phyloP scores from a whole-genome alignment of 2,888 invertebrate species.

The Plagiodera versicolora region DNA sequence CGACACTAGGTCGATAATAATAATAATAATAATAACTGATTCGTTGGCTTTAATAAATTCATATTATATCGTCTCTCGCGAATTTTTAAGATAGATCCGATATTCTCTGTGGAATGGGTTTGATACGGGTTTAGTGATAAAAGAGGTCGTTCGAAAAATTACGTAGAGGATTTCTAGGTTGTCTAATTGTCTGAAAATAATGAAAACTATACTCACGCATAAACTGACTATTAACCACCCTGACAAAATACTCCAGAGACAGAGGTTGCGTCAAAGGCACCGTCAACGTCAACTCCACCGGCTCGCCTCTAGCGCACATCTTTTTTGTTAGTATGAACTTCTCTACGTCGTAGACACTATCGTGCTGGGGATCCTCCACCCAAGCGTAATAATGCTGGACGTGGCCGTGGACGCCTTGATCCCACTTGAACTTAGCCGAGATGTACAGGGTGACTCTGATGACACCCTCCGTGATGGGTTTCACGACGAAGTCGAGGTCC shows the following conservation, averaged over 20 bases:
- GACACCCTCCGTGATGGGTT: slow-evolving; percentile 95
- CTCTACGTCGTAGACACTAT: slow-evolving; percentile 95
- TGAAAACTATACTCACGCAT: slow-evolving; percentile 52
- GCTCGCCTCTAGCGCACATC: slow-evolving; percentile 65
- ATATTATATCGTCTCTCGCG: too few relatives aligned
- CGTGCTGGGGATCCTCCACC: slow-evolving; percentile 95
- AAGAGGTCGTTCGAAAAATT: too few relatives aligned
- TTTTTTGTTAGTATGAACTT: slow-evolving; percentile 70
- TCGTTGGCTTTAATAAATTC: too few relatives aligned
- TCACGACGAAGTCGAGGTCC: slow-evolving; percentile 80
- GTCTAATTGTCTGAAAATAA: too few relatives aligned
- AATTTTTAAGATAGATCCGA: too few relatives aligned
- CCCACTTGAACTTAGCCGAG: slow-evolving; percentile 79
- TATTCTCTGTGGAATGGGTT: too few relatives aligned
- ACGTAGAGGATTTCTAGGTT: too few relatives aligned
- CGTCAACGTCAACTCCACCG: slow-evolving; percentile 88
- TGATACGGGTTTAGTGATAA: too few relatives aligned
- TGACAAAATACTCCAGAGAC: slow-evolving; percentile 89
- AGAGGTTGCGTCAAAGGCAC: slow-evolving; percentile 91
- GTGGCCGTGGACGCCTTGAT: slow-evolving; percentile 81
- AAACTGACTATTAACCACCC: slow-evolving; percentile 86
- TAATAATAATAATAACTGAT: too few relatives aligned
- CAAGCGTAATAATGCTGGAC: slow-evolving; percentile 93
- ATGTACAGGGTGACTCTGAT: slow-evolving; percentile 80
- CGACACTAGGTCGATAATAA: too few relatives aligned